Evolutionary conservation across 2,888 invertebrate species (phyloP), one percentile per base, ranked within the genome.

Genomic region (Calliopum simillimum): DNA sequence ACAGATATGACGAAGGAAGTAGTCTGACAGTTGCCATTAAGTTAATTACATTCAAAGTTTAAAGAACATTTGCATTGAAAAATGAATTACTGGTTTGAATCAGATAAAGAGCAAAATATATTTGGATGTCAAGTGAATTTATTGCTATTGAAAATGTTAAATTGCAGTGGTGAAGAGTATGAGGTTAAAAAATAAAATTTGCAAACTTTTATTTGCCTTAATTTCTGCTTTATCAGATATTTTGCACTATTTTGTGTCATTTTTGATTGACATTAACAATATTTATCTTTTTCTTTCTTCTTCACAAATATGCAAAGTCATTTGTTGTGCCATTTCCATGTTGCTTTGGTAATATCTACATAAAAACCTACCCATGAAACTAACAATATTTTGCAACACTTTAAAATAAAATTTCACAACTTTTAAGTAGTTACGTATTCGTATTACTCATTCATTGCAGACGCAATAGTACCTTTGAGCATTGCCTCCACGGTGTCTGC

Each of bases 31-130:
- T 53, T 49, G n/a, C 5, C n/a, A 49, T 49, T 49, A n/a, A 49
- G 16, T 49, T 16, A 12, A n/a, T n/a, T n/a, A n/a, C n/a, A n/a
- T n/a, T n/a, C n/a, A n/a, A 16, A 47, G 16, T 12, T 8, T 33
- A 33, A 49, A 3, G 16, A 11, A 8, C 8, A 49, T 8, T 16
- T 19, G 8, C 13, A 19, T 12, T 11, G 49, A 13, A 43, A 44
- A 66, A 65, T 25, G 49, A 63, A 71, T 65, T 21, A 53, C 13
- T 65, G 64, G 64, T 41, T 19, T 23, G 63, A 62, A 56, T 44
- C 33, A 12, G n/a, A 44, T 14, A 21, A 61, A 46, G 53, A 13
- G 23, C 53, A 65, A 25, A 65, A 44, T 65, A 51, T 44, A 43
- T 53, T 41, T 16, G 43, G 51, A 43, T 41, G 43, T 43, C n/a